Base-by-base conservation (phyloP, 1,140 invertebrate species). In the Mizuhopecten yessoensis region DNA sequence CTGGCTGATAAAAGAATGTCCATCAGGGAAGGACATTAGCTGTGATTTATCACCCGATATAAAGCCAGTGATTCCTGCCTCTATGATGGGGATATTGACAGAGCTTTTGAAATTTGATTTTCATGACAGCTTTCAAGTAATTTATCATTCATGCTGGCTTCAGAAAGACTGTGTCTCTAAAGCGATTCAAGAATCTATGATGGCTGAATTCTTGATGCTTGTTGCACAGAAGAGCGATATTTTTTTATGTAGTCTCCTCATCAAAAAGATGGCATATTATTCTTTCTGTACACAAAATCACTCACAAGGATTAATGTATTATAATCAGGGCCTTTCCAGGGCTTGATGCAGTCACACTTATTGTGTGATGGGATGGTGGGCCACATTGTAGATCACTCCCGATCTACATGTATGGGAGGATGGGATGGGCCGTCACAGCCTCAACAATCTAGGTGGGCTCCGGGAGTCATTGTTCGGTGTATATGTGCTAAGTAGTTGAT, bases 101-200 rank as follows among this genome's bases (percentile, higher is more conserved):
- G 88, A 90, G 91, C 91, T 90, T 92, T 92, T 92, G 91, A 92
- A 92, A 92, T 92, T 88, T 92, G 91, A 92, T 90, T 92, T 90
- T 87, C 34, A 86, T 90, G 91, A 92, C 91, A 92, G 89, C 39
- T 75, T 75, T 86, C 36, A 39, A 86, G 86, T 49, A 89, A 90
- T 92, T 90, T 92, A 90, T 92, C 89, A 92, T 90, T 88, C 33
- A 17, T 42, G 86, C 87, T 88, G 75, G 87, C 86, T 36, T 42
- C 86, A 86, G 86, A 90, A 87, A 90, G 89, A 92, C 90, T 90
- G 89, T 86, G 89, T 86, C 90, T 34, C 90, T 75, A 75, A 75
- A 87, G 87, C 23, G 90, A 91, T 91, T 75, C 86, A 91, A 89
- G 90, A 91, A 91, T 91, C 88, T 86, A 91, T 86, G 75, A 91